These are phyloP conservation scores for Epizoanthus ramosus DNA, from an alignment of 92 coral and sea anemone genomes.

Conservation along the genomic window DNA sequence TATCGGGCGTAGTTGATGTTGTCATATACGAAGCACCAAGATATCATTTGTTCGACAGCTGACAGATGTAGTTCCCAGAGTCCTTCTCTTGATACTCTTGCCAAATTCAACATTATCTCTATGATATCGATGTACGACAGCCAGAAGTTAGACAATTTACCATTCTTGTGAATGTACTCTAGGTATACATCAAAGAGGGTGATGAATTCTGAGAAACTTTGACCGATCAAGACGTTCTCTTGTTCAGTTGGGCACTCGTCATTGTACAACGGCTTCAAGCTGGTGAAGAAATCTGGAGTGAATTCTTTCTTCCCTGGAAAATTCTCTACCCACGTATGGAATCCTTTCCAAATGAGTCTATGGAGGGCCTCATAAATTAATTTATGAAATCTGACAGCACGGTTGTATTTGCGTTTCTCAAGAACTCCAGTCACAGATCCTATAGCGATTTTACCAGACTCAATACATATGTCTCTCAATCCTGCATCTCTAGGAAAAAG, in stretches of 20 bases:
- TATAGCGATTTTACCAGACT: no score
- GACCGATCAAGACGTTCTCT: constrained; percentile 42
- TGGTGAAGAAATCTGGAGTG: constrained; percentile 35
- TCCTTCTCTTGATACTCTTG: constrained; percentile 69
- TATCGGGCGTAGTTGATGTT: constrained; percentile 66
- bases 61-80: constrained; percentile 60
- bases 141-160: constrained; percentile 54
- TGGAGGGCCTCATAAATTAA: no score
- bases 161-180: constrained; percentile 38
- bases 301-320: constrained; percentile 22
- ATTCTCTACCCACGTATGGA: constrained; percentile 39
- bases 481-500: no score
- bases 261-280: constrained; percentile 36
- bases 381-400: no score
- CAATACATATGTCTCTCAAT: no score
- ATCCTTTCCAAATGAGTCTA: constrained; percentile 47
- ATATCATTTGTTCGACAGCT: constrained; percentile 63
- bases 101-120: constrained; percentile 51
- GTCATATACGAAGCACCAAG: constrained; percentile 68
- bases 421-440: no score
- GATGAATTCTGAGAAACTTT: constrained; percentile 45
- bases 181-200: constrained; percentile 37
- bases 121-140: constrained; percentile 63
- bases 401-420: no score
- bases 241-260: constrained; percentile 47